Evolutionary conservation across 2,113 vertebrate genomes (phyloP).

Genomic region (Etia nguti): DNA sequence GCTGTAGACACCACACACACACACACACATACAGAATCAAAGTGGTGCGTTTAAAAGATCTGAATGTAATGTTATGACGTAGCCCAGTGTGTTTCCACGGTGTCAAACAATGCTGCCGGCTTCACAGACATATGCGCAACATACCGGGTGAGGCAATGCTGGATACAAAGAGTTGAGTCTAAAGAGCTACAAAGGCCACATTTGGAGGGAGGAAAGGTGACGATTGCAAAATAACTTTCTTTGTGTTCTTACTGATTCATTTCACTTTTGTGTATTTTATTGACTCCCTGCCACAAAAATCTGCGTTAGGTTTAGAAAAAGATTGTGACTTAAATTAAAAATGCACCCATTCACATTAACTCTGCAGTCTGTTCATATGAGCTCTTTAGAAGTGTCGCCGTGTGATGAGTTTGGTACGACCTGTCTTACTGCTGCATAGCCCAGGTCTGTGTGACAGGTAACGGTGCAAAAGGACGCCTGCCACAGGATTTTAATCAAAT

Average conservation of each 20-base stretch:
- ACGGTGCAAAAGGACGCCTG: neutral
- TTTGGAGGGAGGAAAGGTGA: neutral
- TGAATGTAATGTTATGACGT: neutral
- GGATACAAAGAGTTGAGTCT: neutral
- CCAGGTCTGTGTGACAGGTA: neutral
- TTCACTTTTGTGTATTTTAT: neutral
- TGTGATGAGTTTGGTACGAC: neutral
- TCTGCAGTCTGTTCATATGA: neutral
- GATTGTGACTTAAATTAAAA: neutral
- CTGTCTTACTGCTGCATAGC: neutral
- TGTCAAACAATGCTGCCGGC: neutral
- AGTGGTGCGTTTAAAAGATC: neutral
- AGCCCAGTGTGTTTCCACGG: neutral
- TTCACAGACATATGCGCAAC: neutral
- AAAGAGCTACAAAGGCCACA: neutral
- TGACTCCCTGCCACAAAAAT: neutral
- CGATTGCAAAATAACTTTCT: neutral
- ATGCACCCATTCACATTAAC: neutral
- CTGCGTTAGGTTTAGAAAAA: fast-evolving
- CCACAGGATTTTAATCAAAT: neutral
- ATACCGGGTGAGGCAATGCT: neutral
- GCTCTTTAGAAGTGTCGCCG: neutral
- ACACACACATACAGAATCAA: neutral
- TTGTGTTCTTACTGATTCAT: neutral
- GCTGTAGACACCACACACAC: neutral